Conservation (phyloP, 2,113 vertebrate species). For the Rhegmatorhina hoffmannsi region DNA sequence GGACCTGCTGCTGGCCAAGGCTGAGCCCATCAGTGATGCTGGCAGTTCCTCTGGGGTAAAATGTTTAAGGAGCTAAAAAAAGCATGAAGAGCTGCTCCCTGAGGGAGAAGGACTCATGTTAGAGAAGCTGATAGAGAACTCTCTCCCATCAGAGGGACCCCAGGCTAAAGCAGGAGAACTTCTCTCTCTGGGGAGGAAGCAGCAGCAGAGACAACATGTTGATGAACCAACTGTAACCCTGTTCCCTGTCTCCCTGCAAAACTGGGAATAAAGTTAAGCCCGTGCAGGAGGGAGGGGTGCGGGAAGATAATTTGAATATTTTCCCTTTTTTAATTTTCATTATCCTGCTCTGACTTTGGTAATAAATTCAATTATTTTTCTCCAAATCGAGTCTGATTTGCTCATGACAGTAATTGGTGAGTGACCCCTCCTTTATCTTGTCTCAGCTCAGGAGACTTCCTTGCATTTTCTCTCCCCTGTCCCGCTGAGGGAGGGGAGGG, state of each 20-base stretch:
- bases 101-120: background rate
- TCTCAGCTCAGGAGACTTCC: background rate
- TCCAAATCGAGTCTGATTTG: background rate
- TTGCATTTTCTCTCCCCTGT: background rate
- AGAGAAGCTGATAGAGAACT: background rate
- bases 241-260: background rate
- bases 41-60: background rate
- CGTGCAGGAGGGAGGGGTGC: background rate
- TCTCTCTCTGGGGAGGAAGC: background rate
- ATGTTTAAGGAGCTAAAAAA: background rate
- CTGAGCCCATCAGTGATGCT: background rate
- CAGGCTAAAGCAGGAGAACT: background rate
- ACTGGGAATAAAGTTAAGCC: background rate
- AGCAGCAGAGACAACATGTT: background rate
- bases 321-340: background rate
- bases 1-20: background rate
- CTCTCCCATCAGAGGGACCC: background rate
- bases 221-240: background rate
- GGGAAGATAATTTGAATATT: background rate
- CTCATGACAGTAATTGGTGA: background rate
- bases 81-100: background rate
- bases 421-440: background rate
- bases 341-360: background rate
- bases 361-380: background rate
- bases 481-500: background rate